These are phyloP conservation scores for Ophiodon elongatus DNA, from an alignment of 2,113 vertebrate species.

Conservation along the genomic window DNA sequence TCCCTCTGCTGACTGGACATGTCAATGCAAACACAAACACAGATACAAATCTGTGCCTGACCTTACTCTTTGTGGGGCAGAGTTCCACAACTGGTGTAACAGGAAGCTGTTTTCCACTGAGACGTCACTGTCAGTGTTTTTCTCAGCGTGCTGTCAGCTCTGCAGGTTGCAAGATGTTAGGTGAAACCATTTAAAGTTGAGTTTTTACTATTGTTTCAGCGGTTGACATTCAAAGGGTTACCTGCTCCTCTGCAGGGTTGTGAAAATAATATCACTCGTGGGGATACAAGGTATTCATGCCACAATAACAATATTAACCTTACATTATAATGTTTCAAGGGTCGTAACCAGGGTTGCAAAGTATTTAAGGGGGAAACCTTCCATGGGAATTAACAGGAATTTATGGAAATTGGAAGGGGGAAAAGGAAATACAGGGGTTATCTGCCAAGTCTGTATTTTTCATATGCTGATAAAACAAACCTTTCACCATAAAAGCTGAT, in stretches of 20 bases:
- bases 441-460: neutral
- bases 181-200: neutral
- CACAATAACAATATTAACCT: neutral
- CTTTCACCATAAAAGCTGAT: neutral
- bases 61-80: neutral
- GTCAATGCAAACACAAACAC: constrained; percentile 20
- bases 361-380: neutral
- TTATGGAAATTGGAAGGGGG: neutral
- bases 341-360: neutral
- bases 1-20: neutral
- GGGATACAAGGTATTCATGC: neutral
- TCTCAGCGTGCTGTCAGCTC: neutral
- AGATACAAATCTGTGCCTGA: constrained; percentile 4
- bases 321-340: neutral
- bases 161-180: neutral
- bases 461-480: neutral
- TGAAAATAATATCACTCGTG: neutral
- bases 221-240: neutral
- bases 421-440: neutral
- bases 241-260: neutral
- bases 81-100: neutral
- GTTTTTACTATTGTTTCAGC: neutral
- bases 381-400: neutral
- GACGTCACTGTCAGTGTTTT: constrained; percentile 1
- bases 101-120: constrained; percentile 12